Evolutionary conservation across 2,797 vertebrate genomes (phyloP).

Genomic region (Allobates femoralis): DNA sequence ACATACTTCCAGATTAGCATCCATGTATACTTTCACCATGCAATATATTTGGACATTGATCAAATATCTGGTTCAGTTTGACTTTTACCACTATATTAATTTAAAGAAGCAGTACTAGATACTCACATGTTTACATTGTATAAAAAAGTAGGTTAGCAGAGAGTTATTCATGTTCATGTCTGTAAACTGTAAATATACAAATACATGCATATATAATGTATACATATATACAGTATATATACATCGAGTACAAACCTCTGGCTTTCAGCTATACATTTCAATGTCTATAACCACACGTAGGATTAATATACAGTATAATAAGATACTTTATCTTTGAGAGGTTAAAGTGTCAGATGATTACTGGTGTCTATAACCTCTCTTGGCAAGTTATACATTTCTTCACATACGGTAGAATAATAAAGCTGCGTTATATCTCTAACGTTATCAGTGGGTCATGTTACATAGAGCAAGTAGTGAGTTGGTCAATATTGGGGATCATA

Average conservation of each 20-base stretch:
- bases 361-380: not conserved
- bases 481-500: not conserved
- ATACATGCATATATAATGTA: constrained; percentile 41
- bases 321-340: not conserved
- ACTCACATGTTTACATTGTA: not conserved
- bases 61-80: constrained; percentile 16
- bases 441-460: not conserved
- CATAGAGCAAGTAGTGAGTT: not conserved
- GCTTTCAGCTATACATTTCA: not conserved
- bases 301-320: not conserved
- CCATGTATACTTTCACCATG: not conserved
- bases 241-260: constrained; percentile 34
- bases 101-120: constrained; percentile 55
- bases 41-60: not conserved
- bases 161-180: not conserved
- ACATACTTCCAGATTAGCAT: not conserved
- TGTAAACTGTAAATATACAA: constrained; percentile 34
- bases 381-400: not conserved
- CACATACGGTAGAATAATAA: not conserved
- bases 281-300: not conserved
- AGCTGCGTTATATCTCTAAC: not conserved
- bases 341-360: not conserved
- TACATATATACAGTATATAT: constrained; percentile 46
- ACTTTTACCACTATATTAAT: constrained; percentile 33
- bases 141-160: not conserved